Percentiles rank a stretch among this genome's conserved stretches.
Conservation (phyloP, 2,113 vertebrate species). For the Falcunculus frontatus region DNA sequence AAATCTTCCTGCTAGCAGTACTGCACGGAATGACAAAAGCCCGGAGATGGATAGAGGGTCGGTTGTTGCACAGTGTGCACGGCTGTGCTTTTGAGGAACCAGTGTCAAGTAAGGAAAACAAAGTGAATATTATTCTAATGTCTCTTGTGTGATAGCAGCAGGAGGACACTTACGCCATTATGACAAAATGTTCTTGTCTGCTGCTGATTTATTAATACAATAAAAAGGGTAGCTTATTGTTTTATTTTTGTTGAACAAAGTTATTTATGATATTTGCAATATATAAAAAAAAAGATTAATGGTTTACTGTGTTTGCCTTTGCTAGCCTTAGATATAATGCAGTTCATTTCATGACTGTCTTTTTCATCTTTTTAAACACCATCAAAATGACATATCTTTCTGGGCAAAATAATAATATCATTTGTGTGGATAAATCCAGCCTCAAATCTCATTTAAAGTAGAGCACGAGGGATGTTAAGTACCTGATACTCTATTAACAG, state of each 20-base stretch:
- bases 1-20: background rate
- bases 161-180: background rate
- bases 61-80: background rate
- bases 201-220: slow-evolving; percentile 34
- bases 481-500: slow-evolving; percentile 6
- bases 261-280: slow-evolving; percentile 31
- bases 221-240: background rate
- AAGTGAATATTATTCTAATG: slow-evolving; percentile 3
- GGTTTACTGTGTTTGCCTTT: slow-evolving; percentile 51
- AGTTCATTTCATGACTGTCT: slow-evolving; percentile 18
- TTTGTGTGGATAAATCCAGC: background rate
- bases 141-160: background rate
- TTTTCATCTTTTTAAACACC: slow-evolving; percentile 21
- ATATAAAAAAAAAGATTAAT: background rate
- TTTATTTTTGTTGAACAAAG: slow-evolving; percentile 21
- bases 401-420: background rate
- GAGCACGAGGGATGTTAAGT: background rate
- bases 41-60: background rate
- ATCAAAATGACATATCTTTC: slow-evolving; percentile 30
- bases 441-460: slow-evolving; percentile 46
- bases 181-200: slow-evolving; percentile 14
- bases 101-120: background rate
- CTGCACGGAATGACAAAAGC: background rate
- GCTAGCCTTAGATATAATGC: background rate
- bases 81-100: background rate